Evolutionary conservation across 2,797 vertebrate genomes (phyloP).

Genomic region (Vireo griseus): DNA sequence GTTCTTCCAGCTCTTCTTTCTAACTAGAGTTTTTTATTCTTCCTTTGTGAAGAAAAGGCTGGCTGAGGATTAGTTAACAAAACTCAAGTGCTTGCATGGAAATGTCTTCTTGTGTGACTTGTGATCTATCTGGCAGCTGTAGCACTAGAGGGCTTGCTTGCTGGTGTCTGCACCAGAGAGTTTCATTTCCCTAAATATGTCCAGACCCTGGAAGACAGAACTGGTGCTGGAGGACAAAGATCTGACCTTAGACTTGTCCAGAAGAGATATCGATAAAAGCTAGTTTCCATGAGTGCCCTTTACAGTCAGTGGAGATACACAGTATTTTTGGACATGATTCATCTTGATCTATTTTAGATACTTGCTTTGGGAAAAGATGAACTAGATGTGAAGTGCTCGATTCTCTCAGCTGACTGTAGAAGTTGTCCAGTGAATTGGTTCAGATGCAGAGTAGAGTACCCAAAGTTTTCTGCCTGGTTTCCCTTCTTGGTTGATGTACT

Average conservation of each 20-base stretch:
- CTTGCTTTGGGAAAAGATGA: background rate
- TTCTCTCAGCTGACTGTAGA: background rate
- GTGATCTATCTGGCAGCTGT: background rate
- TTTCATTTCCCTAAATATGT: background rate
- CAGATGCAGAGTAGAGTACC: background rate
- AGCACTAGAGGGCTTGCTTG: background rate
- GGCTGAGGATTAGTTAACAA: background rate
- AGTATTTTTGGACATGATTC: conserved; percentile 30
- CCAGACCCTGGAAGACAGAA: background rate
- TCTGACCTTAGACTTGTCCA: background rate
- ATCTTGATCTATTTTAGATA: conserved; percentile 33
- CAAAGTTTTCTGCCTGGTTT: background rate
- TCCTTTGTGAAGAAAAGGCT: background rate
- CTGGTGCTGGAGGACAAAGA: background rate
- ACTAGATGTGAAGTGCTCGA: background rate
- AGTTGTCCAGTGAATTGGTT: background rate
- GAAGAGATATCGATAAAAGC: background rate
- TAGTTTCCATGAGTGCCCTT: background rate
- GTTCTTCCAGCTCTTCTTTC: background rate
- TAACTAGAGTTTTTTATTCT: background rate
- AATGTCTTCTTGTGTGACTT: background rate
- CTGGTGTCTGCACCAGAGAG: background rate
- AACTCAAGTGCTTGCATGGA: background rate
- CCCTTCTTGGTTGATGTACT: background rate
- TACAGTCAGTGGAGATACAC: background rate